A percentile compares a stretch with the other conserved stretches of the same genome.
Conservation (phyloP, 2,888 invertebrate genomes). For the Hoplodrina ambigua region DNA sequence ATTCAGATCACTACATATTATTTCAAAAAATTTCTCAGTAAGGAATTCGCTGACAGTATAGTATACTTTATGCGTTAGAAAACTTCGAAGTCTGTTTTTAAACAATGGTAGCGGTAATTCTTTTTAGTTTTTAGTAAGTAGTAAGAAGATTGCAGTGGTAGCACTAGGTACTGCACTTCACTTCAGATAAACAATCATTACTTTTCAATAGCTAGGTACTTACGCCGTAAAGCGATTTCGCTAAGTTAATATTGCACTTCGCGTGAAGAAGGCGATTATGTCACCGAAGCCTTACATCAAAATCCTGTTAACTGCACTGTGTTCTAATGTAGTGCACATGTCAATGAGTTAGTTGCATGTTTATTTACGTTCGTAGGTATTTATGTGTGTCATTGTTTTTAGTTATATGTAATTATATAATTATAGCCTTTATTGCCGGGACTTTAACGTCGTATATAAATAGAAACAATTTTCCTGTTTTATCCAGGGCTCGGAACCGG, state of each 20-base stretch:
- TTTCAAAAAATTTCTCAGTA: no score
- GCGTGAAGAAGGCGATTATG: slow-evolving; percentile 55
- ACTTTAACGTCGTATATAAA: not conserved
- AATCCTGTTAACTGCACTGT: slow-evolving; percentile 77
- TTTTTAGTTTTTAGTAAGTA: no score
- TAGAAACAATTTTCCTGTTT: no score
- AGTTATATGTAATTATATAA: no score
- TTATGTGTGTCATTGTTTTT: not conserved
- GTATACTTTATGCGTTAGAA: no score
- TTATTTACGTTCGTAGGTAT: slow-evolving; percentile 1
- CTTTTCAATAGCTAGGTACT: not conserved
- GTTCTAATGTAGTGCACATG: slow-evolving; percentile 47
- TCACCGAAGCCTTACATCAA: slow-evolving; percentile 77
- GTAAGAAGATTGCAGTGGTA: not conserved
- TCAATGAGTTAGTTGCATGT: slow-evolving; percentile 29
- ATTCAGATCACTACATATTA: no score
- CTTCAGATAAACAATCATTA: not conserved
- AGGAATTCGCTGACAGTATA: no score
- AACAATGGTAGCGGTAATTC: no score
- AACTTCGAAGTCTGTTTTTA: no score
- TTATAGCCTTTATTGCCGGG: not conserved
- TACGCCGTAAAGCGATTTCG: slow-evolving; percentile 44
- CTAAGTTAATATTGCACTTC: slow-evolving; percentile 61
- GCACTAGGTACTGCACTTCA: not conserved
- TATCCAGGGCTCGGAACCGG: no score